A percentile compares a stretch with the other conserved stretches of the same genome.
phyloP scores from a whole-genome alignment of 2,113 vertebrate genomes.

The Ammodramus savannarum region DNA sequence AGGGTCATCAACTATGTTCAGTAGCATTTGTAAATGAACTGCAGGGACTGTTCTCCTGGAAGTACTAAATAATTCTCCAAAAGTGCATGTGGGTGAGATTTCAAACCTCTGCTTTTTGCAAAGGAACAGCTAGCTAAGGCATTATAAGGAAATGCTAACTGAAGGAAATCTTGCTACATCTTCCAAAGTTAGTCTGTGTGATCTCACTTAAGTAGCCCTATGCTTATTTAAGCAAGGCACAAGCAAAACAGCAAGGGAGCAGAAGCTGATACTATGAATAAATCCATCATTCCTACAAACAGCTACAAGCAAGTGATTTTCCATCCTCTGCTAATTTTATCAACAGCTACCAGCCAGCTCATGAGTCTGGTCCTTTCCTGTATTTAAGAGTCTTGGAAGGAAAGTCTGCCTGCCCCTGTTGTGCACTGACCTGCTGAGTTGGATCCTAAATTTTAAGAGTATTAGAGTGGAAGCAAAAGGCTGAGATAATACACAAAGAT shows the following conservation, averaged over 20 bases:
- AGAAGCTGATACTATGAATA: neutral
- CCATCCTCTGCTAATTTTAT: neutral
- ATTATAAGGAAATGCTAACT: neutral
- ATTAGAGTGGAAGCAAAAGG: neutral
- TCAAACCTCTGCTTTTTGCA: neutral
- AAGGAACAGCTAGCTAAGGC: neutral
- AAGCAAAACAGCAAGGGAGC: neutral
- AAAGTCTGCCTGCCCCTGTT: neutral
- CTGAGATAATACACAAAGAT: neutral
- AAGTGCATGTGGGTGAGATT: neutral
- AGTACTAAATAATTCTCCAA: neutral
- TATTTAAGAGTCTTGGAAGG: neutral
- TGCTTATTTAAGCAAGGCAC: neutral
- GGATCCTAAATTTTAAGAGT: neutral
- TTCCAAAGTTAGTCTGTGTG: neutral
- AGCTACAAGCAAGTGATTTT: neutral
- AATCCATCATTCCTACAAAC: neutral
- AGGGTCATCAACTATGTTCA: fast-evolving
- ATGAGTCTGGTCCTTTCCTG: neutral
- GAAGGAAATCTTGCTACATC: neutral
- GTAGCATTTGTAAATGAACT: neutral
- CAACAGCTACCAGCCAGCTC: neutral
- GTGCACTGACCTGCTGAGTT: neutral
- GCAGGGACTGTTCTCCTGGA: neutral
- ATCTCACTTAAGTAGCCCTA: neutral